Evolutionary conservation across 1,140 invertebrate genomes (phyloP).

Genomic region (Drosophila lacertosa): DNA sequence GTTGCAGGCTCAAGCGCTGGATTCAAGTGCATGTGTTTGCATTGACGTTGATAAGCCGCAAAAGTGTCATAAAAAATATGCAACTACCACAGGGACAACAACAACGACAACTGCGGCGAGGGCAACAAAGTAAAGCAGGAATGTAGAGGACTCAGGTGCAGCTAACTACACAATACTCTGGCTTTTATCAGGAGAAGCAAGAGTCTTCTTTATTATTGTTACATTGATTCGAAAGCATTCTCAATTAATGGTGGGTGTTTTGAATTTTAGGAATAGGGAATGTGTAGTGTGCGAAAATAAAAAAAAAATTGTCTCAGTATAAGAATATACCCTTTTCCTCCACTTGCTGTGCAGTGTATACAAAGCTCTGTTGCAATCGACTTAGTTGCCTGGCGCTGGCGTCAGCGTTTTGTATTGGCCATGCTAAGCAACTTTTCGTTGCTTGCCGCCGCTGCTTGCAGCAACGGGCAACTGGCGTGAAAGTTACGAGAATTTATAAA

Average conservation of each 20-base stretch:
- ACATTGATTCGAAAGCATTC: no score
- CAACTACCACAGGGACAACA: constrained; percentile 60
- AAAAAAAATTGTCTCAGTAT: no score
- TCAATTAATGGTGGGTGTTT: no score
- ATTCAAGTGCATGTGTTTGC: constrained; percentile 73
- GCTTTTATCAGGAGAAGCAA: no score
- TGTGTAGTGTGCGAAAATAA: no score
- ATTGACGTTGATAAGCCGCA: constrained; percentile 79
- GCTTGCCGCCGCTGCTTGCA: constrained; percentile 17
- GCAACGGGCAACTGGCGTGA: constrained; percentile 62
- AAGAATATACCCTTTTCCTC: no score
- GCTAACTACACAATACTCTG: no score
- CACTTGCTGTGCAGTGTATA: background rate
- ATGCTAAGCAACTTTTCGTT: constrained; percentile 47
- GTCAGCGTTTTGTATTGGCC: constrained; percentile 76
- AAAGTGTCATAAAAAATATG: constrained; percentile 82
- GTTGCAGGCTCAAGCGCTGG: constrained; percentile 32
- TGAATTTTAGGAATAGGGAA: no score
- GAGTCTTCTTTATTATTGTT: no score
- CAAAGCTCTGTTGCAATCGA: constrained; percentile 26
- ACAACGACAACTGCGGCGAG: constrained; percentile 2
- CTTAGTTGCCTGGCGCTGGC: constrained; percentile 26
- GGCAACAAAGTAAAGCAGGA: background rate
- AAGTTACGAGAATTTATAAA: constrained; percentile 82
- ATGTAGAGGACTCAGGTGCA: no score